Percentiles rank a stretch among this genome's conserved stretches.
Evolutionary conservation across 1,140 invertebrate species (phyloP).

Genomic region (Saxidomus purpurata): DNA sequence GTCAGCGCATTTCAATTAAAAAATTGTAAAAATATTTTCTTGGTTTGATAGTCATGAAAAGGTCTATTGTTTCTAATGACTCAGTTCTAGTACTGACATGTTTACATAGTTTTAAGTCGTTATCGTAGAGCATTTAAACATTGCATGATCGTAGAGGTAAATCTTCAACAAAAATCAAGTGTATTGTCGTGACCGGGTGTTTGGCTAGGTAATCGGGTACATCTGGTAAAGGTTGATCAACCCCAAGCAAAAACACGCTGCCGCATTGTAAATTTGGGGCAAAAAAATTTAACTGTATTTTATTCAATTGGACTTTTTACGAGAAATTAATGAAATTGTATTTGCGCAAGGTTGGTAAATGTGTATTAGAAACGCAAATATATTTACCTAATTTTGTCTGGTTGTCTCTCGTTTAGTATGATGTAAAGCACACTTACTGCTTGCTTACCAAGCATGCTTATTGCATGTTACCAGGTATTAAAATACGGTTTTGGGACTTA

Average conservation of each 20-base stretch:
- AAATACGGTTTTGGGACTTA: no score
- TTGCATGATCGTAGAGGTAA: slow-evolving; percentile 32
- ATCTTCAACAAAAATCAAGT: background rate
- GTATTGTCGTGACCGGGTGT: background rate
- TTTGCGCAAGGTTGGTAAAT: slow-evolving; percentile 6
- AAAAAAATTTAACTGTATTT: background rate
- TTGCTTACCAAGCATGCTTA: no score
- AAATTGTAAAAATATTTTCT: slow-evolving; percentile 29
- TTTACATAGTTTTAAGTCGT: background rate
- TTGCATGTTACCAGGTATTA: no score
- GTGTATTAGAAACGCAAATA: slow-evolving; percentile 11
- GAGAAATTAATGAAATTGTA: slow-evolving; percentile 4
- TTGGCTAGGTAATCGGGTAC: background rate
- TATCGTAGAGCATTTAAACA: background rate
- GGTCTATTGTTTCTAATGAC: slow-evolving; percentile 19
- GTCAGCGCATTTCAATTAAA: background rate
- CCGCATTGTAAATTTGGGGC: background rate
- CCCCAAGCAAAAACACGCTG: background rate
- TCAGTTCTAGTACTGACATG: background rate
- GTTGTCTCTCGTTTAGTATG: background rate
- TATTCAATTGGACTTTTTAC: background rate
- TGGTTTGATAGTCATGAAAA: slow-evolving; percentile 18
- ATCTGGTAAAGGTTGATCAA: background rate
- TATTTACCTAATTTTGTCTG: background rate
- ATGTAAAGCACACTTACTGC: no score